These are phyloP conservation scores for Distichodus sexfasciatus DNA, from an alignment of 2,797 vertebrate species.

Conservation along the genomic window DNA sequence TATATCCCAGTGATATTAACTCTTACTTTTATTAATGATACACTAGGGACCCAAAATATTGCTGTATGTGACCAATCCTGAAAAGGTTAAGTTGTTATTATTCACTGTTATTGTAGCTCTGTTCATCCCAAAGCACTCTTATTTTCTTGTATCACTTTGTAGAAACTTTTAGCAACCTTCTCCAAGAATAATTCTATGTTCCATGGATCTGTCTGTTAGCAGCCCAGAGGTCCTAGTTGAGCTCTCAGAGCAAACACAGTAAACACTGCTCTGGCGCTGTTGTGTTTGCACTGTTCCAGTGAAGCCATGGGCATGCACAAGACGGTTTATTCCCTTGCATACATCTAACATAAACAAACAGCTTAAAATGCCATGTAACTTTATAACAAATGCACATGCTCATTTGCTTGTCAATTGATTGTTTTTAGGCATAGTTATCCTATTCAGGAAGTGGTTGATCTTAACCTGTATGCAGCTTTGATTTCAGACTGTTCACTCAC, in stretches of 20 bases:
- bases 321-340: not conserved
- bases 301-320: not conserved
- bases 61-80: too few relatives aligned
- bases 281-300: not conserved
- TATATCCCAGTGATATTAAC: too few relatives aligned
- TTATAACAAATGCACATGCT: not conserved
- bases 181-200: not conserved
- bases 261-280: too few relatives aligned
- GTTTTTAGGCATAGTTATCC: too few relatives aligned
- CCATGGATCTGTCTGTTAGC: not conserved
- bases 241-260: too few relatives aligned
- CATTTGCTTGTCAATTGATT: too few relatives aligned
- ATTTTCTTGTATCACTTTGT: slow-evolving; percentile 8
- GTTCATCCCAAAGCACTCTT: not conserved
- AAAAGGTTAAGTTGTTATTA: not conserved
- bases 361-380: not conserved
- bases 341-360: slow-evolving; percentile 11
- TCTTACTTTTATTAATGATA: too few relatives aligned
- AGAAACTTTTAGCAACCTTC: not conserved
- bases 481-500: too few relatives aligned
- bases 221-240: slow-evolving; percentile 16
- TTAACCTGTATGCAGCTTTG: not conserved
- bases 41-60: too few relatives aligned
- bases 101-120: not conserved
- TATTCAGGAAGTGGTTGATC: not conserved